A percentile compares a stretch with the other conserved stretches of the same genome.
Evolutionary conservation across 2,797 vertebrate genomes (phyloP).

Genomic region (Thamnophis elegans): DNA sequence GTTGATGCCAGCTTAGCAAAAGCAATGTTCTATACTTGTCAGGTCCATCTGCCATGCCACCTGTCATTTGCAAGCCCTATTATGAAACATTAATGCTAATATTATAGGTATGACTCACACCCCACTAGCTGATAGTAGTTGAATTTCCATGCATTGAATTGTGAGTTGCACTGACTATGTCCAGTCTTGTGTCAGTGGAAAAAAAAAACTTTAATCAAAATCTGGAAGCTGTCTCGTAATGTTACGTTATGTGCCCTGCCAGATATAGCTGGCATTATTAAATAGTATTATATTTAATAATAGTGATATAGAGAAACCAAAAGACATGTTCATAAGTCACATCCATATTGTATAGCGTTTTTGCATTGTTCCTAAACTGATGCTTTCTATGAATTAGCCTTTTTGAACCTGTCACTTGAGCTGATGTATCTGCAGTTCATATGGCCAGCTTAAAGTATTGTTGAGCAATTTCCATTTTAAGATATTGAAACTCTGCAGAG

Average conservation of each 20-base stretch:
- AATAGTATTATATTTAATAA: not conserved
- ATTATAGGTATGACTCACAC: slow-evolving; percentile 11
- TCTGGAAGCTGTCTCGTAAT: not conserved
- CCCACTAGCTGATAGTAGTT: not conserved
- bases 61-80: slow-evolving; percentile 18
- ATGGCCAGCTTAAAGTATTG: not conserved
- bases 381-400: not conserved
- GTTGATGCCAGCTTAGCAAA: slow-evolving; percentile 2
- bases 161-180: not conserved
- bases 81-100: not conserved
- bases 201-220: not conserved
- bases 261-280: not conserved
- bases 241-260: not conserved
- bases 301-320: not conserved
- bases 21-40: slow-evolving; percentile 21
- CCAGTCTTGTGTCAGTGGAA: not conserved
- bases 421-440: not conserved
- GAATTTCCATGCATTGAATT: not conserved
- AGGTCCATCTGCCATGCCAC: slow-evolving; percentile 27
- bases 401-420: not conserved
- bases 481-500: not conserved
- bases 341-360: not conserved
- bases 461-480: not conserved
- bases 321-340: not conserved
- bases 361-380: not conserved